Evolutionary conservation across 2,113 vertebrate species (phyloP).

Genomic region (Morone chrysops): DNA sequence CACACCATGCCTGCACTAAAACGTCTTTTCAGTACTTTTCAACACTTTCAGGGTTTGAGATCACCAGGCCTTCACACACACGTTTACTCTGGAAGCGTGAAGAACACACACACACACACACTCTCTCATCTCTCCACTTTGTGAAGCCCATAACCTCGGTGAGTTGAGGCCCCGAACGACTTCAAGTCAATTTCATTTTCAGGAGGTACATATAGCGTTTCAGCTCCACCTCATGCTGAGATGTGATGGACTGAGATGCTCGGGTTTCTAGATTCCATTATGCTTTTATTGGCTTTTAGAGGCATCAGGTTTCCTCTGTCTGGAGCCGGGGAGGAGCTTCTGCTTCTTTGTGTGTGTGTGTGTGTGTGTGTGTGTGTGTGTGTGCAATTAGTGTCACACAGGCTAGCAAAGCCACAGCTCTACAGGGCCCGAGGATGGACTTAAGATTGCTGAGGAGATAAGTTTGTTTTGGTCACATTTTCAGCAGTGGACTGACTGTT

Average conservation of each 20-base stretch:
- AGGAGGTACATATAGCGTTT: slow-evolving; percentile 72
- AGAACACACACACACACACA: slow-evolving; percentile 7
- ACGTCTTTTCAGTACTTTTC: slow-evolving; percentile 66
- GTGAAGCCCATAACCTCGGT: slow-evolving; percentile 31
- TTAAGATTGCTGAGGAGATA: slow-evolving; percentile 77
- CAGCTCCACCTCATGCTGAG: slow-evolving; percentile 64
- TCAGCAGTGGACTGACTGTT: slow-evolving; percentile 47
- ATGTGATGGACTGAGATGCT: slow-evolving; percentile 72
- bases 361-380: slow-evolving; percentile 23
- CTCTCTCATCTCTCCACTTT: slow-evolving; percentile 38
- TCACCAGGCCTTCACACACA: slow-evolving; percentile 32
- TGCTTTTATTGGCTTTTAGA: slow-evolving; percentile 85
- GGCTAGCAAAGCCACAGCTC: slow-evolving; percentile 49
- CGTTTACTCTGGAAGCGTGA: slow-evolving; percentile 32
- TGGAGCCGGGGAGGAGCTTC: slow-evolving; percentile 77
- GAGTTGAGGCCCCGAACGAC: slow-evolving; percentile 45
- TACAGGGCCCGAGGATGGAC: slow-evolving; percentile 62
- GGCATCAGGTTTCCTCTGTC: slow-evolving; percentile 80
- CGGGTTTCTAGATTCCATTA: slow-evolving; percentile 81
- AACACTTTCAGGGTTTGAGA: slow-evolving; percentile 45
- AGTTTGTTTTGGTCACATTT: slow-evolving; percentile 67
- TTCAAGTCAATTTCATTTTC: slow-evolving; percentile 70
- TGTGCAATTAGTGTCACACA: slow-evolving; percentile 69
- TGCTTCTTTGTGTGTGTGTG: slow-evolving; percentile 4
- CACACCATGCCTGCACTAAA: slow-evolving; percentile 33